These are phyloP conservation scores for Eciton burchellii DNA, from an alignment of 1,140 invertebrate genomes.

Conservation along the genomic window DNA sequence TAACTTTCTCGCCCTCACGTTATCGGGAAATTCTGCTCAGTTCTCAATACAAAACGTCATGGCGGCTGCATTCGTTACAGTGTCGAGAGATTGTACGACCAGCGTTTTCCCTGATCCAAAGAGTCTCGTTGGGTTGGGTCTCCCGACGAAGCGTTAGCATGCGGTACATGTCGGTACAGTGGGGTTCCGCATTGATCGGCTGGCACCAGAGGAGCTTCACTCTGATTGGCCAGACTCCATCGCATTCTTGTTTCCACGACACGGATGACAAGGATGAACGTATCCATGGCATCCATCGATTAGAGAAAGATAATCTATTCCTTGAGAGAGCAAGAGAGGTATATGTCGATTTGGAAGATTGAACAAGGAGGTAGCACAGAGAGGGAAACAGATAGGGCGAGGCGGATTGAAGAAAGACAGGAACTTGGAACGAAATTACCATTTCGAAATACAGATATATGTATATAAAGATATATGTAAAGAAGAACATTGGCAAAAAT, in stretches of 20 bases:
- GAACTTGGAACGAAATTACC: too few species aligned
- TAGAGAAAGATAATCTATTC: conserved; percentile 20
- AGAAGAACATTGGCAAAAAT: not conserved
- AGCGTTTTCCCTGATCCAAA: conserved; percentile 29
- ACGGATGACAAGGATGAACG: conserved; percentile 38
- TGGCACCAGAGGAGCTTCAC: conserved; percentile 75
- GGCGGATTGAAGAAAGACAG: conserved; percentile 39
- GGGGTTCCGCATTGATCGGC: conserved; percentile 84
- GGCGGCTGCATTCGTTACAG: conserved; percentile 47
- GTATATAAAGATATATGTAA: too few species aligned
- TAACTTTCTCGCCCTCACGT: conserved; percentile 1
- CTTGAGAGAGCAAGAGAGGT: conserved; percentile 15
- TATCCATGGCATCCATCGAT: not conserved
- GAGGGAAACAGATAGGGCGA: conserved; percentile 39
- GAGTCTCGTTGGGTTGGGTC: conserved; percentile 62
- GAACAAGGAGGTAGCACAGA: conserved; percentile 26
- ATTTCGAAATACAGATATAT: too few species aligned
- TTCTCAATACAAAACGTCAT: conserved; percentile 54
- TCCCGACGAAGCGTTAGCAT: conserved; percentile 68
- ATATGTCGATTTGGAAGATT: conserved; percentile 32
- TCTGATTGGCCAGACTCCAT: conserved; percentile 79
- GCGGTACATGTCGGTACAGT: conserved; percentile 81
- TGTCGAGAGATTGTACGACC: conserved; percentile 48
- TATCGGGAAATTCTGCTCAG: conserved; percentile 1
- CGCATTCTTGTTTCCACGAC: conserved; percentile 61